Conservation (phyloP, 2,113 vertebrate genomes). For the Promerops cafer region DNA sequence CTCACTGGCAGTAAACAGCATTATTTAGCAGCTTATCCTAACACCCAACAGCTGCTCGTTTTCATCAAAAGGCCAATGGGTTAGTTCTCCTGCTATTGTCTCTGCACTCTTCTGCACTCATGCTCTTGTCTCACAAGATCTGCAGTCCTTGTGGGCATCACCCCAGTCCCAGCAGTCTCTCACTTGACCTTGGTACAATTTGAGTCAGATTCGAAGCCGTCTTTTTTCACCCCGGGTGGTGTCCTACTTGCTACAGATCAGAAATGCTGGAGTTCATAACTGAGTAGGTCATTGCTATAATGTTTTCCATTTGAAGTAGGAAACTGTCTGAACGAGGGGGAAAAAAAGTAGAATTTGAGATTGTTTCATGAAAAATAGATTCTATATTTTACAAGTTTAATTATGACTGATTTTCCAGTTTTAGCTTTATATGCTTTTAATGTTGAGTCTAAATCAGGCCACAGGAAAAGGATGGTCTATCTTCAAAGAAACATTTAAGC, state of each 20-base stretch:
- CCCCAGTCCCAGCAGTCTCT: not conserved
- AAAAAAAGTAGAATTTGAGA: not conserved
- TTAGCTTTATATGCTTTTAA: conserved; percentile 44
- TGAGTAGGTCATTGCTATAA: not conserved
- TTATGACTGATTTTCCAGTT: conserved; percentile 39
- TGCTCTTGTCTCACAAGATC: not conserved
- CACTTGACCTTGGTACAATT: not conserved
- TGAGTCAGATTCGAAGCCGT: not conserved
- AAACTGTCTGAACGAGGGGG: not conserved
- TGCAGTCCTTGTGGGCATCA: not conserved
- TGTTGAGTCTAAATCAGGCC: conserved; percentile 63
- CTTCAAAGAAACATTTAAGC: conserved; percentile 63
- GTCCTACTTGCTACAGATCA: not conserved
- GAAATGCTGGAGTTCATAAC: not conserved
- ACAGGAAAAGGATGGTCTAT: conserved; percentile 62
- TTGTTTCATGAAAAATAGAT: conserved; percentile 7
- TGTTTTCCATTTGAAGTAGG: not conserved
- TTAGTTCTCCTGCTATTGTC: not conserved
- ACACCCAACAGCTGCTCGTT: not conserved
- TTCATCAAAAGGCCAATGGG: not conserved
- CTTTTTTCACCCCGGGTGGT: not conserved
- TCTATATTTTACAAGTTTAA: not conserved
- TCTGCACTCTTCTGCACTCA: not conserved
- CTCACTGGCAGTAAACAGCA: not conserved
- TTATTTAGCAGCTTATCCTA: not conserved